Evolutionary conservation across 2,797 vertebrate genomes (phyloP).

Genomic region (Podarcis lilfordi): DNA sequence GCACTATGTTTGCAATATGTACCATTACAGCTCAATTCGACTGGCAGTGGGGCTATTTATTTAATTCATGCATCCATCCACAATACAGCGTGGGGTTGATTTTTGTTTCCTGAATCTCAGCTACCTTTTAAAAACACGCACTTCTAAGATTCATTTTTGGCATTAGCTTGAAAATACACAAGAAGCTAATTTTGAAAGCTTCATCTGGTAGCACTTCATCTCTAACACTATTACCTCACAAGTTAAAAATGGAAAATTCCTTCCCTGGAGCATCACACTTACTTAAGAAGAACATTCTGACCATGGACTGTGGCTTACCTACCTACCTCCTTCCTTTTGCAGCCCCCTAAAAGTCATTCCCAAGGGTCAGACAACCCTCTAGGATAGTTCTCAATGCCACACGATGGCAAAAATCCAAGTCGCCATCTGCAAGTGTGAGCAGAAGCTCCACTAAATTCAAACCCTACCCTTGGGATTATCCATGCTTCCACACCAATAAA

Average conservation of each 20-base stretch:
- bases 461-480: background rate
- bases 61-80: background rate
- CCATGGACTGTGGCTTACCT: background rate
- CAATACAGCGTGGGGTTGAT: background rate
- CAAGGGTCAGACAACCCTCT: no score
- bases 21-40: background rate
- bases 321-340: background rate
- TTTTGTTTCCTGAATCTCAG: background rate
- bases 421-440: background rate
- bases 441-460: background rate
- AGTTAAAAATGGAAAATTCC: background rate
- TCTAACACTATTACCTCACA: background rate
- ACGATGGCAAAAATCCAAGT: background rate
- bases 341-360: background rate
- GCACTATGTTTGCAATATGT: slow-evolving; percentile 41
- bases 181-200: background rate
- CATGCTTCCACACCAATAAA: background rate
- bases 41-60: background rate
- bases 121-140: background rate
- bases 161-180: background rate
- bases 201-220: background rate
- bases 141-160: background rate
- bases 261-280: background rate
- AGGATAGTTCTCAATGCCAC: background rate
- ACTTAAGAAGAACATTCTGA: background rate